A percentile compares a stretch with the other conserved stretches of the same genome.
These are phyloP conservation scores for Stenopsyche tienmushanensis DNA, from an alignment of 1,140 invertebrate genomes.

Conservation along the genomic window DNA sequence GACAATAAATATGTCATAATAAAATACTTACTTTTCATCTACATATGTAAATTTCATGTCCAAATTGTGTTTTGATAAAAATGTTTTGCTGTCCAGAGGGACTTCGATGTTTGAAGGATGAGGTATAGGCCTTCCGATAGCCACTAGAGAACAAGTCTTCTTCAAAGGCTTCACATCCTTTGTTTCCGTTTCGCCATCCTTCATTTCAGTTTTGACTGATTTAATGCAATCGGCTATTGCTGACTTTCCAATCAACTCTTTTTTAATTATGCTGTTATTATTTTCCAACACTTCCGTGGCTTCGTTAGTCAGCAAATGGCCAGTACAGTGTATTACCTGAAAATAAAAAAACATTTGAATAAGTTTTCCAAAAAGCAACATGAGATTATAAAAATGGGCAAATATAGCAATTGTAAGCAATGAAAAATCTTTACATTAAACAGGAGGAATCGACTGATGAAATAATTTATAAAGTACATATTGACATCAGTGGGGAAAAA, in stretches of 20 bases:
- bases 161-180: slow-evolving; percentile 37
- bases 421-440: no score
- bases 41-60: slow-evolving; percentile 94
- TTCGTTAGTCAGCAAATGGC: slow-evolving; percentile 65
- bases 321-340: slow-evolving; percentile 86
- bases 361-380: no score
- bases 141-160: slow-evolving; percentile 64
- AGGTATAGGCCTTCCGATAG: slow-evolving; percentile 84
- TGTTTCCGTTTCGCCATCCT: slow-evolving; percentile 10
- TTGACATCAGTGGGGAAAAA: no score
- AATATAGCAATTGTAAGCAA: no score
- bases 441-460: no score
- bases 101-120: slow-evolving; percentile 92
- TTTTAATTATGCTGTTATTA: slow-evolving; percentile 23
- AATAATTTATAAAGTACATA: background rate
- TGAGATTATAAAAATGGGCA: no score
- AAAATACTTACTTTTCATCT: slow-evolving; percentile 81
- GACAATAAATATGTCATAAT: no score
- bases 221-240: slow-evolving; percentile 29
- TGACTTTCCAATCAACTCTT: slow-evolving; percentile 15
- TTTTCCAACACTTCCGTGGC: background rate
- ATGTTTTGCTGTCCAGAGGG: slow-evolving; percentile 83
- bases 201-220: slow-evolving; percentile 9
- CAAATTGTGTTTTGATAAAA: slow-evolving; percentile 86
- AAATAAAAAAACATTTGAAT: slow-evolving; percentile 40